Base-by-base conservation (phyloP, 2,888 invertebrate species). In the Hirtodrosophila confusa region DNA sequence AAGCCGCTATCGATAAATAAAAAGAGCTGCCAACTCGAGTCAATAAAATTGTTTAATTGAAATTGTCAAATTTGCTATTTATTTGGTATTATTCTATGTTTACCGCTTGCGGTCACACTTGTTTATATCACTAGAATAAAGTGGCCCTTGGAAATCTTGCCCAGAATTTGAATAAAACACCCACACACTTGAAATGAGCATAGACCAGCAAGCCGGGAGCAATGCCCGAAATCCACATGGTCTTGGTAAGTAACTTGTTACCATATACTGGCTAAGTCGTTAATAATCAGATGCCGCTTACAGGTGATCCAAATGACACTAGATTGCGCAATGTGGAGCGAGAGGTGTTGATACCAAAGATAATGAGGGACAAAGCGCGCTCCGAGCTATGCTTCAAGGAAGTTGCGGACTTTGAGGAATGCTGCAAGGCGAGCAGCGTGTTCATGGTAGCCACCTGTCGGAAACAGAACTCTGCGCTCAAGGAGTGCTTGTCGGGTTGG, bases 301-400 rank as follows among this genome's bases (percentile, higher is more conserved):
- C 45, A 91, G 91, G 91, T 9, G 91, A 91, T 66, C 91, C 91
- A 3, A 85, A 90, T 60, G 98, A 98, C 90, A 93, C 89, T 86
- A 92, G 93, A n/a, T 91, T 99, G 51, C 93, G 99, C 78, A 97
- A 94, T 93, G 97, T 98, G 3, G 99, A 99, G 92, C 92, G 92
- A 17, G 97, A 98, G 89, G 95, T 99, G 12, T 90, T 98, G 74
- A 96, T 99, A 89, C 97, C 98, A 0, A 96, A 97, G 91, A 94
- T 96, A 86, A 95, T 99, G 93, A 93, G 98, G 75, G 96, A 97
- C 24, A 95, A 94, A 80, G 96, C 97, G 0, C 96, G 94, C 90
- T 89, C 88, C 10, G 95, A 96, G 85, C 96, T 97, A 90, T 99
- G 99, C 91, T 66, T 89, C 0, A 91, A 93, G 74, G 95, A 95